Evolutionary conservation across 2,888 invertebrate species (phyloP), one percentile per base, ranked within the genome.

Genomic region (Caenorhabditis afra): DNA sequence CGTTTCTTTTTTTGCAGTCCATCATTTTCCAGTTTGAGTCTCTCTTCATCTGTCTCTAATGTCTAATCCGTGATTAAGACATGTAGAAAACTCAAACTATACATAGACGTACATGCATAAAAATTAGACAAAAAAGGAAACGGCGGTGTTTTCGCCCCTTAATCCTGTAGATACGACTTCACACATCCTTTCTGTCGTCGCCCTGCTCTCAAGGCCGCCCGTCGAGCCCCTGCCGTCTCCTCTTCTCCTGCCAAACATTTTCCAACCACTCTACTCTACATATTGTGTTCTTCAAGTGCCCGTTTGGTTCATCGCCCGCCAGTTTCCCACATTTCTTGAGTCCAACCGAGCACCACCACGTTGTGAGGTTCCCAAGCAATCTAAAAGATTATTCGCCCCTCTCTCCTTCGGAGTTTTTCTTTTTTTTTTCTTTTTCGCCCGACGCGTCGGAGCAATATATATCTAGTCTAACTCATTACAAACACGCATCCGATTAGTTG

Each of bases 291-390:
- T 66, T 66, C 74, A 66, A 74, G 74, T 66, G 59, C 66, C 74
- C 74, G 74, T 66, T 66, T 67, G 66, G 74, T 67, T 75, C 66
- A 66, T 75, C 74, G 65, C 59, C 47, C 65, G 55, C 74, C 66
- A 66, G 66, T 67, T 76, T 62, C 67, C 68, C 67, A 66, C 76
- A 66, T 75, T 61, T 66, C 62, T 67, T 66, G 66, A 65, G 65
- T 74, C 74, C 65, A 49, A 10, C 45, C 58, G 57, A 58, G 58
- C 58, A 58, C 58, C 62, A 55, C 47, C 70, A 77, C 70, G 67
- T 76, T 76, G 68, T 68, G 76, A 78, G 71, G 78, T 78, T 78
- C 79, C 68, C 79, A 74, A 79, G 73, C 78, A 73, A 77, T 77
- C 78, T 67, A 73, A 58, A 73, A 74, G 79, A 79, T 74, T 74